Base-by-base conservation (phyloP, 1,140 invertebrate genomes). In the Cyclina sinensis region DNA sequence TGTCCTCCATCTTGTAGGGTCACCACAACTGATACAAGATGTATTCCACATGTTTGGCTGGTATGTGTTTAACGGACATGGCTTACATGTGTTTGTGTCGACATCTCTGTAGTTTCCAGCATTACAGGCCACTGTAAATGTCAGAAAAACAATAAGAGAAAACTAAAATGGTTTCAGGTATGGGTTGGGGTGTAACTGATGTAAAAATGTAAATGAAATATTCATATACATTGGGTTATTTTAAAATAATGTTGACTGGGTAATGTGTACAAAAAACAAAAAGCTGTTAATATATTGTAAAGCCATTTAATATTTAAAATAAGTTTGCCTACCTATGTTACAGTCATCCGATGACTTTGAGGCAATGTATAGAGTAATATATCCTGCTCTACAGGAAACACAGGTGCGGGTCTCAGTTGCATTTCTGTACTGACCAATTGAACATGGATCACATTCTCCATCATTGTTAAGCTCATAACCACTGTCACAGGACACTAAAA, bases 401-500 rank as follows among this genome's bases (percentile, higher is more conserved):
- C 92, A 93, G 12, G 24, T 27, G 35, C 76, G 76, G 43, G 83
- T 80, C 1, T 78, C 30, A 27, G 21, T 54, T 35, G 89, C 90
- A 76, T 88, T 76, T 82, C 90, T 89, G 95, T 98, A 98, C 16
- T 97, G 97, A 73, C 98, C 98, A 96, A 95, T 89, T 9, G 86
- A 86, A 91, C 96, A 96, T 0, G 92, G 84, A 92, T 99, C 98
- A 95, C 99, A 99, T 59, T 97, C 97, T 16, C 98, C 98, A 32
- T 37, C 97, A 39, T 30, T 24, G 32, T 97, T 98, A 51, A 99
- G 95, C 43, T 99, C 98, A 95, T 98, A 97, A 14, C 97, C 98
- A 89, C 97, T 98, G 30, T 97, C 97, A 95, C 98, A 99, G 93
- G 99, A 98, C 92, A 98, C 92, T 96, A n/a, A 5, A 57, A 84